Base-by-base conservation (phyloP, 2,797 vertebrate species). In the Eutrigla gurnardus region DNA sequence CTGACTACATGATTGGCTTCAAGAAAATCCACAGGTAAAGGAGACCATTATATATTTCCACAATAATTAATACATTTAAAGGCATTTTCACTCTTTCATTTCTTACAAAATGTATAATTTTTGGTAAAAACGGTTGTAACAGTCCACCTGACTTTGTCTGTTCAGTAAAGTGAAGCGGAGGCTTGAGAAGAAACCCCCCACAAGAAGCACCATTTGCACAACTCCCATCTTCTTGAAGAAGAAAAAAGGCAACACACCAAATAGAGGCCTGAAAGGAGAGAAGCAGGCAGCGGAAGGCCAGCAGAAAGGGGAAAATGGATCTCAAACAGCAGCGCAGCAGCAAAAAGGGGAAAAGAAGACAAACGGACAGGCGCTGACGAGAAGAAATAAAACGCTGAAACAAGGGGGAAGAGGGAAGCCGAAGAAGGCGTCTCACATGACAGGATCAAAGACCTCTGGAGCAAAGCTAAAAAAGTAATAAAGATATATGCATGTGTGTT, bases 1-100 rank as follows among this genome's bases (percentile, higher is more conserved):
- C 98, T 2, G 97, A 97, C 65, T 99, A 99, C 91, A 97, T 99
- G 91, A 93, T 96, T 46, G 96, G 96, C 63, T 95, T 99, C 68
- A 96, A 96, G 84, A 98, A 93, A 82, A 90, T 97, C 57, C 94
- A 96, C 84, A 96, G 97, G 98, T 98, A 90, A 40, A 37, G 0
- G 5, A 67, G 61, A 36, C 40, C 3, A 53, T 49, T 4, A 53
- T 4, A 6, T 57, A 52, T 10, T 39, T 35, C 18, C 12, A 45
- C 25, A 36, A 17, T 70, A 61, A 53, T 8, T 6, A 32, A 14
- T 52, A 36, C 35, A 53, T 58, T 65, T 33, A 37, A 32, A 65
- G 6, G 33, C 17, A 8, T 35, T 53, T 49, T 43, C 14, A 2
- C 5, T 45, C 2, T 47, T 55, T 13, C 40, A 15, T 39, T 68